A percentile compares a stretch with the other conserved stretches of the same genome.
These are phyloP conservation scores for Chrysodeixis includens DNA, from an alignment of 2,888 invertebrate species.

Conservation along the genomic window DNA sequence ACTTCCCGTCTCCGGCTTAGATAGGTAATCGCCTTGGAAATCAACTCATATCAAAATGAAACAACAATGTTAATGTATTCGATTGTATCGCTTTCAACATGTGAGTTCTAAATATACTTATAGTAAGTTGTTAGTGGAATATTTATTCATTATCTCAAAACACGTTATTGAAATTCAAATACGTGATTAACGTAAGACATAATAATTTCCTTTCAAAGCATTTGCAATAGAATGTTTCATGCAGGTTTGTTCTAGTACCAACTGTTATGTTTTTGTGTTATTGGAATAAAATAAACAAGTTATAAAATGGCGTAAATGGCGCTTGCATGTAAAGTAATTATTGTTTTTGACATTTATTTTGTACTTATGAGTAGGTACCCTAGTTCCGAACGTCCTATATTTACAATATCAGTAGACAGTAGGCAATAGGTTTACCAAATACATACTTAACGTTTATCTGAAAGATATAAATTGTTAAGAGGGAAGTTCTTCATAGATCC, in stretches of 20 bases:
- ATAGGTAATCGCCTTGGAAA: constrained; percentile 4
- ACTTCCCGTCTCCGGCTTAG: constrained; percentile 1
- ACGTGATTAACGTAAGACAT: background rate
- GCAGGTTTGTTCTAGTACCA: background rate
- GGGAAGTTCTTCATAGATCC: too few species aligned
- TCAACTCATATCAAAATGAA: background rate
- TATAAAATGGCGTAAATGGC: too few species aligned
- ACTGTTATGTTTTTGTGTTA: too few species aligned
- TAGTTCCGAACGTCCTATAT: too few species aligned
- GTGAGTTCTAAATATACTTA: background rate
- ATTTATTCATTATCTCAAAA: background rate
- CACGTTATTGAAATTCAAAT: background rate
- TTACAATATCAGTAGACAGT: too few species aligned
- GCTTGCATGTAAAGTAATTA: too few species aligned
- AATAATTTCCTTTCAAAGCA: background rate
- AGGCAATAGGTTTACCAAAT: too few species aligned
- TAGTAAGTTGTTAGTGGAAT: background rate
- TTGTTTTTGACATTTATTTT: too few species aligned
- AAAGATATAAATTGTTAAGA: too few species aligned
- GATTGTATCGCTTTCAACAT: constrained; percentile 1
- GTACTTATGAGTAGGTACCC: too few species aligned
- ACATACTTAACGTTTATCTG: too few species aligned
- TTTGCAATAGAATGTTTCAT: background rate
- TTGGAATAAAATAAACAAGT: too few species aligned
- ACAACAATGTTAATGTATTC: constrained; percentile 4